Percentiles rank a stretch among this genome's conserved stretches.
phyloP scores from a whole-genome alignment of 2,113 vertebrate species.

The Nothocercus julius region DNA sequence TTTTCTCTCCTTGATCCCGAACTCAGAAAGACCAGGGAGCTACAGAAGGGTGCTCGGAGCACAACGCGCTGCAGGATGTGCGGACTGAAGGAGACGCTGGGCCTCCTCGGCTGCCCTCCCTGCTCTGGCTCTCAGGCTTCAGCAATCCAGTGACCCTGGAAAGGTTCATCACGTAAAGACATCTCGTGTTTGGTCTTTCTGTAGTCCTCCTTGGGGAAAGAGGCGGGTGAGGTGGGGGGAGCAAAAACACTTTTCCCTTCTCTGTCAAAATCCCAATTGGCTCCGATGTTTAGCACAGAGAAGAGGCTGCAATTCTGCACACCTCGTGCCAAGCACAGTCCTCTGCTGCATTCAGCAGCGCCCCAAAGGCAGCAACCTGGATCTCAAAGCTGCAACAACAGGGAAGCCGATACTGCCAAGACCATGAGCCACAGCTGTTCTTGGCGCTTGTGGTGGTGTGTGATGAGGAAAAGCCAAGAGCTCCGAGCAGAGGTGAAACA shows the following conservation, averaged over 20 bases:
- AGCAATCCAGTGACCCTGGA: not conserved
- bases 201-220: not conserved
- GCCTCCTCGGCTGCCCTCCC: not conserved
- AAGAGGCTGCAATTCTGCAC: not conserved
- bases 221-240: not conserved
- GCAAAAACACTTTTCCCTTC: not conserved
- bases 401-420: not conserved
- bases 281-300: not conserved
- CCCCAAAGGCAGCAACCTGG: fast-evolving
- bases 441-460: too few relatives aligned
- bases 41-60: not conserved
- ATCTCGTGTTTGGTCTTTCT: not conserved
- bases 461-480: not conserved
- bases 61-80: not conserved
- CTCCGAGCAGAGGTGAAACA: fast-evolving
- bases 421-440: not conserved
- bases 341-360: not conserved
- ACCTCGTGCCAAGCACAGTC: not conserved
- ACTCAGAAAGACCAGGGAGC: not conserved
- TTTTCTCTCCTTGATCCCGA: not conserved
- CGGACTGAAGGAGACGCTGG: not conserved
- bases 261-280: not conserved
- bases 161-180: not conserved
- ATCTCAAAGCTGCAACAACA: not conserved
- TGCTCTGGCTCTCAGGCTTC: not conserved